Evolutionary conservation across 2,113 vertebrate genomes (phyloP).

Genomic region (Bambusicola thoracicus): DNA sequence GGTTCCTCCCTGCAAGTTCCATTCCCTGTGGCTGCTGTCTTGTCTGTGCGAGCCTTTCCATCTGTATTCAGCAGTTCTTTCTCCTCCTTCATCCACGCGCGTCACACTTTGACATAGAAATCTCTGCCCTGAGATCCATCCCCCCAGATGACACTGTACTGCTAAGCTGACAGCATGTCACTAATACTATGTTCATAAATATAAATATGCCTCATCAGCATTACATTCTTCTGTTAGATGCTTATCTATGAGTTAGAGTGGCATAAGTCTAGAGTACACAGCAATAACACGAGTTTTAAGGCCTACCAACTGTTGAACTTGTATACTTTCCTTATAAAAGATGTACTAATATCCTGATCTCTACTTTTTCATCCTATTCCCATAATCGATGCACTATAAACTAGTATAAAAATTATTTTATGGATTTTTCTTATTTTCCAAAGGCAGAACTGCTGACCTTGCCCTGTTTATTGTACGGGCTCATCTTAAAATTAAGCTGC

Average conservation of each 20-base stretch:
- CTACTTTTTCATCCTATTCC: neutral
- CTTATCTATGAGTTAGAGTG: neutral
- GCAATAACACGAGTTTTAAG: neutral
- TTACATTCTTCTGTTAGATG: neutral
- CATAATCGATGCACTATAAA: neutral
- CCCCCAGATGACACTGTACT: neutral
- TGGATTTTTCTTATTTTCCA: neutral
- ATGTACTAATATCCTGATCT: neutral
- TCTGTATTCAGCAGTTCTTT: neutral
- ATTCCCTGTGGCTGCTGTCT: neutral
- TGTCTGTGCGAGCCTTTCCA: neutral
- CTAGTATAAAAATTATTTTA: neutral
- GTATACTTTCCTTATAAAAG: neutral
- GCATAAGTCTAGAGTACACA: neutral
- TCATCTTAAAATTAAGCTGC: neutral
- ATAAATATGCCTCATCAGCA: neutral
- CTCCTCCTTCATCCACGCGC: neutral
- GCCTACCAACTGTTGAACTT: neutral
- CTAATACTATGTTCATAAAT: neutral
- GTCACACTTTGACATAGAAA: neutral
- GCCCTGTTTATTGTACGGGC: neutral
- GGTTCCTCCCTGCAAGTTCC: neutral
- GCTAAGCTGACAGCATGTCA: neutral
- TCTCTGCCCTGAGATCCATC: neutral
- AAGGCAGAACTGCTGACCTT: neutral